Conservation (phyloP, 2,888 invertebrate species). For the Drosophila falleni region DNA sequence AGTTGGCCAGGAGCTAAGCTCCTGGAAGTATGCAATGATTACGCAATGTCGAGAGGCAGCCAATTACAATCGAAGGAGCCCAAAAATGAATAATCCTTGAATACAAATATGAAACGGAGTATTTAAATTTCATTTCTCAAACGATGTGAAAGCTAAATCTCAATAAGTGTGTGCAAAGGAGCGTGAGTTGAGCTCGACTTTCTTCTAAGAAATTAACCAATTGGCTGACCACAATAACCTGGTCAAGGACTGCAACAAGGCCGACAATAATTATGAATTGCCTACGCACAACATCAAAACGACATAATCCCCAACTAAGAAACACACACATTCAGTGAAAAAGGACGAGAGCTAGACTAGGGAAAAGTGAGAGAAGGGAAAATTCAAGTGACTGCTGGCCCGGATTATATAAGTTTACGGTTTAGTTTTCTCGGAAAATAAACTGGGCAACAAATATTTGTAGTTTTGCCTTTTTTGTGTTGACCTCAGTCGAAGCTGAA, state of each 20-base stretch:
- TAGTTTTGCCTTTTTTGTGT: constrained; percentile 53
- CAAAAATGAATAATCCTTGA: constrained; percentile 45
- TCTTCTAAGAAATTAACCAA: constrained; percentile 80
- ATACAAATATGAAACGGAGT: not conserved
- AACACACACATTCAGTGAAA: constrained; percentile 22
- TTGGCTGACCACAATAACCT: constrained; percentile 72
- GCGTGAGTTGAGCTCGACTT: constrained; percentile 46
- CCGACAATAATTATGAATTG: constrained; percentile 77
- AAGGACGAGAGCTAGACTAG: not conserved
- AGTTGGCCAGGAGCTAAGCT: constrained; percentile 40
- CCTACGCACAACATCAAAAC: constrained; percentile 78
- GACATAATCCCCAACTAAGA: constrained; percentile 71
- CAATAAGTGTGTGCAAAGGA: constrained; percentile 12
- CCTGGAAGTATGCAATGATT: constrained; percentile 43
- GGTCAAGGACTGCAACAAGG: constrained; percentile 43
- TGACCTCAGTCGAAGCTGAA: constrained; percentile 17
- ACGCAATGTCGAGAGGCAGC: constrained; percentile 51
- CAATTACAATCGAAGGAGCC: constrained; percentile 44
- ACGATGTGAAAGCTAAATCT: constrained; percentile 16
- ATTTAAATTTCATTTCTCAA: constrained; percentile 40
- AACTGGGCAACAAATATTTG: constrained; percentile 72
- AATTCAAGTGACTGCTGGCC: constrained; percentile 72
- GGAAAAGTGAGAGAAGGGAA: constrained; percentile 19
- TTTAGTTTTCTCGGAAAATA: constrained; percentile 55
- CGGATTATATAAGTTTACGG: constrained; percentile 73